Conservation (phyloP, 2,888 invertebrate species). For the Belgica antarctica region DNA sequence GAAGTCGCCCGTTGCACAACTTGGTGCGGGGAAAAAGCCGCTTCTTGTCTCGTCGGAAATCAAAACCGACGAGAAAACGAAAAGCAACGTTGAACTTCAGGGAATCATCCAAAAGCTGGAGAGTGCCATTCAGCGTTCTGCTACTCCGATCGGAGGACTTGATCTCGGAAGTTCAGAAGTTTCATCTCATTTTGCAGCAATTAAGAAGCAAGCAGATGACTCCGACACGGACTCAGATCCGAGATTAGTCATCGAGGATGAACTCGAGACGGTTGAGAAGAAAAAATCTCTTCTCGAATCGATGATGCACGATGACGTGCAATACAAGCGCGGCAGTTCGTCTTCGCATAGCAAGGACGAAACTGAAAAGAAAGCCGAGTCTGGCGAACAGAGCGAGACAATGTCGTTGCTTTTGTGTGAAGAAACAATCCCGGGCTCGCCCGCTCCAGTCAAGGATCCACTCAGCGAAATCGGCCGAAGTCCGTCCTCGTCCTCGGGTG, state of each 20-base stretch:
- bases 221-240: constrained; percentile 64
- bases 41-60: constrained; percentile 52
- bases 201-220: constrained; percentile 47
- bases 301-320: constrained; percentile 40
- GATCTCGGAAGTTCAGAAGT: not conserved
- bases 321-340: constrained; percentile 22
- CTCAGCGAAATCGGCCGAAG: constrained; percentile 43
- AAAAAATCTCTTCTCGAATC: constrained; percentile 46
- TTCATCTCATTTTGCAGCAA: constrained; percentile 14
- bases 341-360: constrained; percentile 46
- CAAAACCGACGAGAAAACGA: constrained; percentile 52
- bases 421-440: constrained; percentile 88
- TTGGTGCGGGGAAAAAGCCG: constrained; percentile 56
- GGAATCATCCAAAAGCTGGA: constrained; percentile 64
- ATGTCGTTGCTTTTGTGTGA: constrained; percentile 78
- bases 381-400: constrained; percentile 58
- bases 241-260: constrained; percentile 60
- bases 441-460: constrained; percentile 61
- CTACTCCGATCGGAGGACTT: constrained; percentile 42
- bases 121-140: constrained; percentile 50
- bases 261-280: constrained; percentile 50
- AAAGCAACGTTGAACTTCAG: constrained; percentile 61
- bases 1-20: constrained; percentile 11
- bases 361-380: constrained; percentile 48
- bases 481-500: constrained; percentile 57